Base-by-base conservation (phyloP, 2,113 vertebrate species). In the Heteronetta atricapilla region DNA sequence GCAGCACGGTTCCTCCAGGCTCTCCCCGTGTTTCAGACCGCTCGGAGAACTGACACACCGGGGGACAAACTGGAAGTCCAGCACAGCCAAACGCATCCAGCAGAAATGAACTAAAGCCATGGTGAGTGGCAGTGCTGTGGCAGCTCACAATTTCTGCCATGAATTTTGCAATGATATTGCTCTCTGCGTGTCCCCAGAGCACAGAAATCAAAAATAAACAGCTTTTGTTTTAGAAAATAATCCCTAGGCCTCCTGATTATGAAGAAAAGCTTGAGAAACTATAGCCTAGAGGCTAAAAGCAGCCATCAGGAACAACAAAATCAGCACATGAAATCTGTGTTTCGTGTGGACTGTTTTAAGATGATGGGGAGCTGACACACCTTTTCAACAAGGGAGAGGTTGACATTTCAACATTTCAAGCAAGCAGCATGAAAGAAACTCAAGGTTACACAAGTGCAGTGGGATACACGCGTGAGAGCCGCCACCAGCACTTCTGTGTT, bases 391-490 rank as follows among this genome's bases (percentile, higher is more conserved):
- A 2, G 10, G 38, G 76, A 77, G n/a, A 86, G 33, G 46, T 8
- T 66, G 31, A 12, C 13, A 63, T 34, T 50, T 86, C 85, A 79
- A 28, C 46, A 63, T 67, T 77, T 78, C 74, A 63, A 38, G 46
- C 8, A 56, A 94, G 52, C 8, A 76, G n/a, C 23, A 21, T 7
- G 48, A 31, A 67, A 72, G 60, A 46, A 78, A 70, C 17, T 31
- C 48, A 44, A 66, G 44, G 38, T 36, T 56, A 78, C 0, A 0
- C 19, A 50, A 56, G 26, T 1, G 3, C 23, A 62, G 40, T 7
- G 50, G 53, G 70, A 67, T 40, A 69, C 16, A 13, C 2, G 7
- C 33, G 28, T 42, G 52, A 77, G 75, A 89, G 64, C 50, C 42
- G 23, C 33, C 29, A 38, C 12, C 60, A 40, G 23, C 78, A 29